Base-by-base conservation (phyloP, 2,888 invertebrate genomes). In the Orgyia antiqua region DNA sequence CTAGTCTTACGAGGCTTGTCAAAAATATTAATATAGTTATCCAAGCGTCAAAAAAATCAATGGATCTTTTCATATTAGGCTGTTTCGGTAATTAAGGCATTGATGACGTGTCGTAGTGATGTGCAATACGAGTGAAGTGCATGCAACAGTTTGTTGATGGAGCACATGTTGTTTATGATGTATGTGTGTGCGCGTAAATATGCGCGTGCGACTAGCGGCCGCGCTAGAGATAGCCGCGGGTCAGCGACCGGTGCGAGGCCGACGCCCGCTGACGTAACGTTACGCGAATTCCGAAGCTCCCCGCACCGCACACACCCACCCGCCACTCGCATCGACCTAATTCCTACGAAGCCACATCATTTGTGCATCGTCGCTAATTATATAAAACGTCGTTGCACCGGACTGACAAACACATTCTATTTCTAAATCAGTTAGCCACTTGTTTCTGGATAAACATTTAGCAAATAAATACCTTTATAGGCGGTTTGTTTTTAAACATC, bases 261-360 rank as follows among this genome's bases (percentile, higher is more conserved):
- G 76, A 73, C 70, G 83, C 63, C 77, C 84, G 76, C 82, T 86
- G 84, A 86, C 86, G 84, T 84, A 86, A 86, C 75, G 72, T 82
- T 80, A 82, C 76, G 84, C 83, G 82, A 79, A 83, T 82, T 79
- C 80, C 79, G 63, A 69, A 63, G 61, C 49, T 57, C 57, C 64
- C 58, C 58, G 43, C 45, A 40, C 52, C 57, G 31, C 61, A 43
- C 45, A 41, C 52, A 49, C 51, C 53, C 51, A 39, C 52, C 59
- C 52, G 54, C 51, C 49, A 58, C 66, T 54, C 68, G 59, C 68
- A 59, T 52, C 83, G 84, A 83, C 84, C 84, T 61, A 84, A 83
- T 86, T 86, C 83, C 79, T 79, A 67, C 63, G 73, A 78, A 82
- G 82, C 75, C 78, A 79, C 78, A 79, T 71, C 68, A 67, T 73